A percentile compares a stretch with the other conserved stretches of the same genome.
These are phyloP conservation scores for Gymnarchus niloticus DNA, from an alignment of 2,113 vertebrate genomes.

Conservation along the genomic window DNA sequence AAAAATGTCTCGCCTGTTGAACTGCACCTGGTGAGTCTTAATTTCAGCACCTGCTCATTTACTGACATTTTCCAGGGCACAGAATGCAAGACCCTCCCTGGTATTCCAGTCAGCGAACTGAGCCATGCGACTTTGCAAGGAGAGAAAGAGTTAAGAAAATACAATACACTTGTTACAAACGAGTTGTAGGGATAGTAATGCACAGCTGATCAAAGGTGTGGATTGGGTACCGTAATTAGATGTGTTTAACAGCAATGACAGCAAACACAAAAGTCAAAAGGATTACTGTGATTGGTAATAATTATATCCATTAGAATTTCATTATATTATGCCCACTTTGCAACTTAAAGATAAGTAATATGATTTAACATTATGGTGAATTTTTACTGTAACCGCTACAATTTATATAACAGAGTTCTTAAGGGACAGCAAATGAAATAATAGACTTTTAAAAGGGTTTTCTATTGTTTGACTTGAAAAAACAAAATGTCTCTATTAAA, in stretches of 20 bases:
- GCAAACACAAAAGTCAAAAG: background rate
- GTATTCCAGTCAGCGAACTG: background rate
- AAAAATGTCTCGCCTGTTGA: background rate
- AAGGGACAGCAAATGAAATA: background rate
- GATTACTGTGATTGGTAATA: background rate
- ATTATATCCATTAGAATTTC: background rate
- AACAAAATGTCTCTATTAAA: background rate
- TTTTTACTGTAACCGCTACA: background rate
- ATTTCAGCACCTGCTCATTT: constrained; percentile 1
- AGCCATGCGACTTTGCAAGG: background rate
- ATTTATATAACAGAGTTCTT: background rate
- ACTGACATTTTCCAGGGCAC: background rate
- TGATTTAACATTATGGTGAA: background rate
- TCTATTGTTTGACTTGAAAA: background rate
- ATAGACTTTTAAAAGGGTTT: background rate
- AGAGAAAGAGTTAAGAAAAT: background rate
- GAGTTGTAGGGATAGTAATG: background rate
- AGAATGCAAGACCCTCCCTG: background rate
- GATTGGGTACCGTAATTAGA: background rate
- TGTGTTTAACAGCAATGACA: background rate
- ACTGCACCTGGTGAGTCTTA: background rate
- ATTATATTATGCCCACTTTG: background rate
- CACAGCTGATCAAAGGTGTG: background rate
- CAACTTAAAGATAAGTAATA: background rate
- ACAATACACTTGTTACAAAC: background rate